phyloP scores from a whole-genome alignment of 2,797 vertebrate genomes.

The Euphonia xanthogaster region DNA sequence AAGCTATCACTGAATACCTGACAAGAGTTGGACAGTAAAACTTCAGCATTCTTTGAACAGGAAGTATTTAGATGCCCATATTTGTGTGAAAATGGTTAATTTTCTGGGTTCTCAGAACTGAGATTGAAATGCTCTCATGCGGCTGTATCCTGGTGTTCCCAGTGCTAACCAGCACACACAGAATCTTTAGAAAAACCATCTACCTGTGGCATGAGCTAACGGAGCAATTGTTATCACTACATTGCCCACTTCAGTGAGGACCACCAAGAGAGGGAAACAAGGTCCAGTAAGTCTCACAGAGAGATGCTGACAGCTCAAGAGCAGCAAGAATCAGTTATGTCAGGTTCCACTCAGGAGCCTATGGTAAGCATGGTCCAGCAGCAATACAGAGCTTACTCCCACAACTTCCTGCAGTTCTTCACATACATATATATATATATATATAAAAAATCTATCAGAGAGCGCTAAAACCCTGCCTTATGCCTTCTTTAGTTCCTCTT shows the following conservation, averaged over 20 bases:
- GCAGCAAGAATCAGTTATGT: background rate
- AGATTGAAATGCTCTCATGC: background rate
- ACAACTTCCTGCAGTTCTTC: background rate
- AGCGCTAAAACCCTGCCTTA: background rate
- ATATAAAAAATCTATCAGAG: background rate
- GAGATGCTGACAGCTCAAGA: background rate
- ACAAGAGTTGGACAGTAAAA: background rate
- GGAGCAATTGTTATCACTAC: background rate
- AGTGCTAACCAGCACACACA: accelerated
- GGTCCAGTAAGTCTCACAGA: background rate
- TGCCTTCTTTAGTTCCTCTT: background rate
- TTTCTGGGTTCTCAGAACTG: background rate
- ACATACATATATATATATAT: background rate
- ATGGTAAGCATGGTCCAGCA: background rate
- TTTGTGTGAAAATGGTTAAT: background rate
- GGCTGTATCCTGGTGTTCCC: background rate
- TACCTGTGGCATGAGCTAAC: background rate
- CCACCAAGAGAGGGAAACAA: background rate
- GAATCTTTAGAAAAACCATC: background rate
- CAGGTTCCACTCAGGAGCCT: background rate
- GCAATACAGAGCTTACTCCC: background rate
- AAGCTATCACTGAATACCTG: background rate
- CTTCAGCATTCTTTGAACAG: background rate
- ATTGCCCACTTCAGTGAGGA: background rate
- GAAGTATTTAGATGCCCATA: background rate